Evolutionary conservation across 2,797 vertebrate species (phyloP), one percentile per base, ranked within the genome.

Genomic region (Gorsachius magnificus): DNA sequence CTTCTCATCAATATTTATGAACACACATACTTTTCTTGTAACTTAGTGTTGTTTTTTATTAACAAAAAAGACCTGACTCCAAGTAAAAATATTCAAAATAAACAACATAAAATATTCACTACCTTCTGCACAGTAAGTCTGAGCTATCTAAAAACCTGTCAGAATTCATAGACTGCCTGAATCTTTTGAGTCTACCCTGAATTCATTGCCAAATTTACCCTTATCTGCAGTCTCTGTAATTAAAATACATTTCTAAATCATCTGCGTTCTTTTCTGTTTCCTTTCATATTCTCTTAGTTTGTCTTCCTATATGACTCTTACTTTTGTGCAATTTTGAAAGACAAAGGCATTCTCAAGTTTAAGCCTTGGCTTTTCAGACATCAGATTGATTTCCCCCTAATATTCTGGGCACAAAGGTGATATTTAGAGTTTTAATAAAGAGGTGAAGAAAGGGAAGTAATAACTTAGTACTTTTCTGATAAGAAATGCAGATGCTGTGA

Each of bases 51-150:
- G 65, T 2, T 3, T 68, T 91, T 86, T 54, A 45, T 56, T 83
- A 54, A 79, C 57, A 29, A 72, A 54, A 18, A 68, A 74, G 65
- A 72, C 45, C 29, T 74, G 71, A 48, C 84, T 96, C 66, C 50
- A 71, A 95, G 68, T 51, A 66, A 93, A 95, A 94, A 25, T 58
- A 61, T 54, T 92, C 64, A 57, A 87, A 95, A 86, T 82, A 97
- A 97, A 95, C 78, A 92, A 22, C 56, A 95, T 96, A 54, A 97
- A 97, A 96, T 96, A 97, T 97, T 97, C 91, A 97, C 86, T 87
- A 76, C 41, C 48, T 92, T 85, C 89, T 93, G 80, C 93, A 88
- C 46, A 21, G 80, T 13, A 69, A 89, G 61, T 66, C 74, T 77
- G 84, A 81, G 41, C 85, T 89, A 28, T 58, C 94, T 83, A 74